A percentile compares a stretch with the other conserved stretches of the same genome.
Conservation (phyloP, 2,113 vertebrate genomes). For the Benthochromis sp. region DNA sequence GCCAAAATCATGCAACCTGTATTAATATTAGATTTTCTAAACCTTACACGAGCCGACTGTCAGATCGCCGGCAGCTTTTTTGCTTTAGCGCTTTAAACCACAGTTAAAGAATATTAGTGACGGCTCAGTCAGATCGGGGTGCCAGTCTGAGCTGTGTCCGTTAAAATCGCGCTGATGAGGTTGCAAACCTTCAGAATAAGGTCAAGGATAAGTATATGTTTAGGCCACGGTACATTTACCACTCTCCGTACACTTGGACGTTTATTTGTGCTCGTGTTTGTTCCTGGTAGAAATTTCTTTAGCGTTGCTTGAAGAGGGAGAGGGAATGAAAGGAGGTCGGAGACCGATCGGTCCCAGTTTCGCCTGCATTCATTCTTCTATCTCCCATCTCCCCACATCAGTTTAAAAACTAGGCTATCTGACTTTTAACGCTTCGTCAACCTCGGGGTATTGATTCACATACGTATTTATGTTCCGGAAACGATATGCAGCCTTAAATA, state of each 20-base stretch:
- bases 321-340: constrained; percentile 10
- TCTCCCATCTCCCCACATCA: neutral
- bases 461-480: neutral
- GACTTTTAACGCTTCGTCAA: neutral
- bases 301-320: neutral
- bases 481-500: neutral
- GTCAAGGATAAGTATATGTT: neutral
- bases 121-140: neutral
- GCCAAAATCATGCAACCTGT: neutral
- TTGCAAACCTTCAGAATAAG: neutral
- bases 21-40: neutral
- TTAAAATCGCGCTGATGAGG: neutral
- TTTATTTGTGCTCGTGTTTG: neutral
- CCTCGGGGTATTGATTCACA: neutral
- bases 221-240: neutral
- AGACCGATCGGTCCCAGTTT: constrained; percentile 31
- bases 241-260: neutral
- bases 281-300: neutral
- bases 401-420: neutral
- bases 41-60: neutral
- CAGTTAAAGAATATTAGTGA: neutral
- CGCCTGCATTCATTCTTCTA: neutral
- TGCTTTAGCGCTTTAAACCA: neutral
- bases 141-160: neutral
- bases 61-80: neutral